phyloP scores from a whole-genome alignment of 2,797 vertebrate genomes.

The Telmatherina bonti region DNA sequence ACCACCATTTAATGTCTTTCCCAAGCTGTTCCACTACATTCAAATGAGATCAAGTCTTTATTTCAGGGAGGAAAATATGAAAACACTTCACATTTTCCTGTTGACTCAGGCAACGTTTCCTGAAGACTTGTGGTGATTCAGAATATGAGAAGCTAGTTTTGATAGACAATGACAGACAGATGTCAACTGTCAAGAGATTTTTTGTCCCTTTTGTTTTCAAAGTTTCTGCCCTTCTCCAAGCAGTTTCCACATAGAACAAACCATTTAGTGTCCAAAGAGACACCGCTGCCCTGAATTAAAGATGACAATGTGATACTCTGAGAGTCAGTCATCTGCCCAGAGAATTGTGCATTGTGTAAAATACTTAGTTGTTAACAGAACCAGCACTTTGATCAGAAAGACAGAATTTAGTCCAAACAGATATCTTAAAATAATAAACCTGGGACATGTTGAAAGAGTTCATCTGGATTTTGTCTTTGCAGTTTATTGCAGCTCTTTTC shows the following conservation, averaged over 20 bases:
- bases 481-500: neutral
- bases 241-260: conserved; percentile 2
- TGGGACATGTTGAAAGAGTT: neutral
- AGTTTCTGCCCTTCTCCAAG: neutral
- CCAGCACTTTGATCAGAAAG: neutral
- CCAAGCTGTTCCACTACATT: neutral
- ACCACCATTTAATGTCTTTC: neutral
- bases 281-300: neutral
- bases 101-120: neutral
- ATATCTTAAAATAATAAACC: neutral
- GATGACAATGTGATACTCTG: neutral
- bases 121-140: neutral
- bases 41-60: neutral
- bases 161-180: neutral
- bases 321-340: neutral
- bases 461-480: neutral
- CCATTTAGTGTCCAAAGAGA: conserved; percentile 1
- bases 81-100: neutral
- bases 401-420: neutral
- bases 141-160: neutral
- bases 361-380: neutral
- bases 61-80: neutral
- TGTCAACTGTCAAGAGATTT: neutral
- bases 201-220: neutral
- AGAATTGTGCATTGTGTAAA: neutral